A percentile compares a stretch with the other conserved stretches of the same genome.
Conservation (phyloP, 2,113 vertebrate genomes). For the Illadopsis cleaveri region DNA sequence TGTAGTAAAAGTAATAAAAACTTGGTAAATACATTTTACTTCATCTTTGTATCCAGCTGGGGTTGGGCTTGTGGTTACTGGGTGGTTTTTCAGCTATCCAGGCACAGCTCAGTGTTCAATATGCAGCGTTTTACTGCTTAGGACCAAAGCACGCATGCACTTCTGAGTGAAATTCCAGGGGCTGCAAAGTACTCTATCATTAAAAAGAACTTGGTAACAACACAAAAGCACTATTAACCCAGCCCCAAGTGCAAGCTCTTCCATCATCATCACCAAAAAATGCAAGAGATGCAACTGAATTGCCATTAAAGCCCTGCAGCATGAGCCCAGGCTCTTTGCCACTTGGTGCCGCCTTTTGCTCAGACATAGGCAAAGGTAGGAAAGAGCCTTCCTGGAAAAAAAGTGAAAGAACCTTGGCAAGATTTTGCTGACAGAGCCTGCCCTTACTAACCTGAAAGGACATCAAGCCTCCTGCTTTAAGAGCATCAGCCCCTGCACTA, state of each 20-base stretch:
- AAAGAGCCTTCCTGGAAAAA: background rate
- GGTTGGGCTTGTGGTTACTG: background rate
- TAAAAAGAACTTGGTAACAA: background rate
- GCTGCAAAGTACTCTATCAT: background rate
- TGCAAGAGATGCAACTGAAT: background rate
- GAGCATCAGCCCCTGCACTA: background rate
- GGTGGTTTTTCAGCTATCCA: background rate
- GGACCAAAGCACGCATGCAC: background rate
- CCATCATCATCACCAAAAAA: background rate
- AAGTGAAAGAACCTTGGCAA: background rate
- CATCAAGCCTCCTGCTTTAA: background rate
- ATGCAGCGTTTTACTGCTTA: background rate
- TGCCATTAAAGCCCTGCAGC: background rate
- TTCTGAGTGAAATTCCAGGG: background rate
- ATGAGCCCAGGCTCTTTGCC: background rate
- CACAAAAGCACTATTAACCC: background rate
- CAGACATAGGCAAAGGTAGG: background rate
- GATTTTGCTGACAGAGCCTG: slow-evolving; percentile 11
- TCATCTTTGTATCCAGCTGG: background rate
- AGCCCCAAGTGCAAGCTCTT: background rate
- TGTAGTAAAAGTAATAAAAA: background rate
- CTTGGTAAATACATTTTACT: background rate
- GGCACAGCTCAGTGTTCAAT: background rate
- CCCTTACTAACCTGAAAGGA: background rate
- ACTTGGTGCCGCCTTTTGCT: background rate